A percentile compares a stretch with the other conserved stretches of the same genome.
Conservation (phyloP, 2,888 invertebrate species). For the Apamea epomidion region DNA sequence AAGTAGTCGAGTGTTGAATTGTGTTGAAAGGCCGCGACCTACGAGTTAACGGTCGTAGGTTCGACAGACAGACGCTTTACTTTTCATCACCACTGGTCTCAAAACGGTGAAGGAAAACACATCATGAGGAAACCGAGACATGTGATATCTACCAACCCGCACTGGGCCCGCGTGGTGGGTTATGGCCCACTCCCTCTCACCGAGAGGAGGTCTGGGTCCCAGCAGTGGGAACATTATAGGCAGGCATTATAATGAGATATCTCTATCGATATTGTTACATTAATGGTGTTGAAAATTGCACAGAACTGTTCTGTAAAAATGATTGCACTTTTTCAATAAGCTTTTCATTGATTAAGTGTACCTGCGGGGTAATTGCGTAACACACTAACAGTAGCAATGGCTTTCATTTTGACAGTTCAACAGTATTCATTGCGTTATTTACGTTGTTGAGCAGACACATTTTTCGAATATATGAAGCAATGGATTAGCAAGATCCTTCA, state of each 20-base stretch:
- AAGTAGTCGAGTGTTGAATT: neutral
- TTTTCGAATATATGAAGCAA: neutral
- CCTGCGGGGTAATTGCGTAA: neutral
- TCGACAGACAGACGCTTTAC: too few relatives aligned
- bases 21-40: too few relatives aligned
- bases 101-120: too few relatives aligned
- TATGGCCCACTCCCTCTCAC: neutral
- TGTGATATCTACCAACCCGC: neutral
- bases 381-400: neutral
- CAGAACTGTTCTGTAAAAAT: neutral
- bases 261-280: neutral
- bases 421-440: neutral
- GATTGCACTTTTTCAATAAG: neutral
- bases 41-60: too few relatives aligned
- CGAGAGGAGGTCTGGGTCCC: neutral
- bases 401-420: neutral
- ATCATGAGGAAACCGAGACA: neutral
- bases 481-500: neutral
- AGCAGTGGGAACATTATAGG: neutral
- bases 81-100: too few relatives aligned
- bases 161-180: neutral
- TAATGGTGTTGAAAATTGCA: neutral
- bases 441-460: neutral
- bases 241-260: neutral
- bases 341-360: neutral